A percentile compares a stretch with the other conserved stretches of the same genome.
phyloP scores from a whole-genome alignment of 2,888 invertebrate species.

The Pseudolycoriella hygida region DNA sequence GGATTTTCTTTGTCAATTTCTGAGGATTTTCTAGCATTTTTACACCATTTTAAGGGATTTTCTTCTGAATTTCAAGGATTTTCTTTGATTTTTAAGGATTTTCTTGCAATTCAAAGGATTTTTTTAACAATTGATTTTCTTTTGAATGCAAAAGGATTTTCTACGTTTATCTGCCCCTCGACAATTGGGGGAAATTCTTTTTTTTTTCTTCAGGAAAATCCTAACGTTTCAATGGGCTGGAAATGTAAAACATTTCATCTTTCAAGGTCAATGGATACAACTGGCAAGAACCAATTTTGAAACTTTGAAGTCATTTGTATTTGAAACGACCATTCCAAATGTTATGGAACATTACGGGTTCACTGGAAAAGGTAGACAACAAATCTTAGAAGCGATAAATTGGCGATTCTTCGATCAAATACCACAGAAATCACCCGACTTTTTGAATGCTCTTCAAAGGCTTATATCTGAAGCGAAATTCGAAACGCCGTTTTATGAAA shows the following conservation, averaged over 20 bases:
- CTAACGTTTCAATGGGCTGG: too few species aligned
- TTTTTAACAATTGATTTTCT: too few species aligned
- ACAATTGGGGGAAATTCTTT: too few species aligned
- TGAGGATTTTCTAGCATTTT: too few species aligned
- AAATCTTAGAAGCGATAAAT: slow-evolving; percentile 19
- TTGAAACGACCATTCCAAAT: slow-evolving; percentile 38
- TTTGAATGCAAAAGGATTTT: too few species aligned
- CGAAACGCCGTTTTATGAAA: slow-evolving; percentile 23
- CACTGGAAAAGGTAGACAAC: slow-evolving; percentile 11
- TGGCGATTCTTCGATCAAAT: slow-evolving; percentile 25
- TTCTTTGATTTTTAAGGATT: too few species aligned
- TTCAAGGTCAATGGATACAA: slow-evolving; percentile 40
- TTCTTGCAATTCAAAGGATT: too few species aligned
- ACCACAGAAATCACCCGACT: slow-evolving; percentile 13
- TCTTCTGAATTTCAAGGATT: too few species aligned
- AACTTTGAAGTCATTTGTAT: slow-evolving; percentile 37
- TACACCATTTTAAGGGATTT: too few species aligned
- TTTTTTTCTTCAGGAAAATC: too few species aligned
- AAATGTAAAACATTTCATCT: slow-evolving; percentile 5
- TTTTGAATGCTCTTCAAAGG: slow-evolving; percentile 23
- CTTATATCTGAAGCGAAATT: slow-evolving; percentile 24
- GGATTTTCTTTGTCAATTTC: too few species aligned
- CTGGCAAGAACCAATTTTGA: slow-evolving; percentile 35
- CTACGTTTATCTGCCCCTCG: too few species aligned
- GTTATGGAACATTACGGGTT: slow-evolving; percentile 32